Evolutionary conservation across 2,888 invertebrate genomes (phyloP).

Genomic region (Pyrrhosoma nymphula): DNA sequence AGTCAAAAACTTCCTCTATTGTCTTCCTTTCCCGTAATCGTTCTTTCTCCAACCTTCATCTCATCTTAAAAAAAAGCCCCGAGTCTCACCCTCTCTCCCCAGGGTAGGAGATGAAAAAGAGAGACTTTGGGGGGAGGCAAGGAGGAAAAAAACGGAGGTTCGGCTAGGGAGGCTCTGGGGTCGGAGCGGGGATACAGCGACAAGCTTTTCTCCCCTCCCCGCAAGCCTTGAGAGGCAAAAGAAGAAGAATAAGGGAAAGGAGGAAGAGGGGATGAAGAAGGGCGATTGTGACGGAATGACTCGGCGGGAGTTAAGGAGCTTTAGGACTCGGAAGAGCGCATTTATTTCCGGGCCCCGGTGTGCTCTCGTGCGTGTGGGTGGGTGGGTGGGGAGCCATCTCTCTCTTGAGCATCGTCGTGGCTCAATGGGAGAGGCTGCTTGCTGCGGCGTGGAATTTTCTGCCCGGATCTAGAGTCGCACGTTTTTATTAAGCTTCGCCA

Average conservation of each 20-base stretch:
- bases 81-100: too few species aligned
- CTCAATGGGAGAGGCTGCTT: not conserved
- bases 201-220: not conserved
- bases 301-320: not conserved
- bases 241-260: not conserved
- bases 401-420: not conserved
- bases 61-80: too few species aligned
- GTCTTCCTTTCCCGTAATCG: too few species aligned
- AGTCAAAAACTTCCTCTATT: too few species aligned
- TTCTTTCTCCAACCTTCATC: too few species aligned
- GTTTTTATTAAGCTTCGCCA: not conserved
- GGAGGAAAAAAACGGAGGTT: too few species aligned
- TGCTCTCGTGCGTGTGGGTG: not conserved
- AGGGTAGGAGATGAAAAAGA: too few species aligned
- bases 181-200: not conserved
- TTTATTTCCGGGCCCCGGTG: not conserved
- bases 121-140: too few species aligned
- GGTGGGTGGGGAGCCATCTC: not conserved
- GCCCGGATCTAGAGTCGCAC: not conserved
- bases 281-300: constrained; percentile 2
- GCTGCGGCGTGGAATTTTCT: constrained; percentile 2
- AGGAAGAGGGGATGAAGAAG: not conserved
- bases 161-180: not conserved
- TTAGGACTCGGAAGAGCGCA: not conserved
- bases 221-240: not conserved